These are phyloP conservation scores for Arnoldichthys spilopterus DNA, from an alignment of 2,797 vertebrate genomes.

Conservation along the genomic window DNA sequence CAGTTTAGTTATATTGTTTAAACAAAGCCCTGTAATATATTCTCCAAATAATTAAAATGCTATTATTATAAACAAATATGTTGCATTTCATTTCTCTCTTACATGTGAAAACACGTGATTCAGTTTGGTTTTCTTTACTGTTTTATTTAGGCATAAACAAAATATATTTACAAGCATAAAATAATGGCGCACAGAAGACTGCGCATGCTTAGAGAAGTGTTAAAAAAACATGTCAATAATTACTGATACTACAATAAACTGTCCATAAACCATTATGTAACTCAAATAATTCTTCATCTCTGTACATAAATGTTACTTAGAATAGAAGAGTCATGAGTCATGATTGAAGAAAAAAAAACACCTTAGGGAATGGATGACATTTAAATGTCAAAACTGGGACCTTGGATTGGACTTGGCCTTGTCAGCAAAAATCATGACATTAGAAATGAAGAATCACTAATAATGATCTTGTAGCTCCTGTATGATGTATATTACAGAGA, in stretches of 20 bases:
- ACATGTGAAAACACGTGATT: background rate
- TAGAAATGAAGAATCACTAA: background rate
- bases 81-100: background rate
- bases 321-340: background rate
- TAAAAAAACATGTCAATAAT: background rate
- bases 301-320: background rate
- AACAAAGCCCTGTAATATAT: slow-evolving; percentile 8
- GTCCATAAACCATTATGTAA: background rate
- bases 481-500: background rate
- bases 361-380: slow-evolving; percentile 15
- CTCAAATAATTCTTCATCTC: background rate
- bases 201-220: background rate
- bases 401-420: background rate
- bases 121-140: background rate
- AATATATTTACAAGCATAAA: slow-evolving; percentile 28
- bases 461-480: background rate
- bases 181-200: background rate
- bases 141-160: slow-evolving; percentile 39
- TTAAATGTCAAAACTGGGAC: slow-evolving; percentile 46
- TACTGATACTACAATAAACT: slow-evolving; percentile 2
- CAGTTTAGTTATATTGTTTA: background rate
- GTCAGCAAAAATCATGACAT: slow-evolving; percentile 3
- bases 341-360: background rate
- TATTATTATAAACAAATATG: background rate
- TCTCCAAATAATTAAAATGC: slow-evolving; percentile 8